These are phyloP conservation scores for Popillia japonica DNA, from an alignment of 1,140 invertebrate genomes.

Conservation along the genomic window DNA sequence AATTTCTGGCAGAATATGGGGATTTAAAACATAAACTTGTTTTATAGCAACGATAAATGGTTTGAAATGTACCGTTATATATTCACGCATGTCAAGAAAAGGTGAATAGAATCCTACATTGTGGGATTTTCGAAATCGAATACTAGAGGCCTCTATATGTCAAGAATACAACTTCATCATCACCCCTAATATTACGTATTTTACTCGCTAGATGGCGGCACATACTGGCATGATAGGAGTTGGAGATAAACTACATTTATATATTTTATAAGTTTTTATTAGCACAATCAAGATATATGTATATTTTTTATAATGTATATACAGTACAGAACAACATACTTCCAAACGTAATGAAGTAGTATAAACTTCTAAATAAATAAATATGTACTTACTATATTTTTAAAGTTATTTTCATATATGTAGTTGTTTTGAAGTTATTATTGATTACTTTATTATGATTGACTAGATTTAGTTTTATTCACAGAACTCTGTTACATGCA, in stretches of 20 bases:
- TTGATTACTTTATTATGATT: not conserved
- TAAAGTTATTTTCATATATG: not conserved
- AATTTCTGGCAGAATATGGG: too few species aligned
- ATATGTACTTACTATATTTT: not conserved
- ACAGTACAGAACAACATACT: constrained; percentile 21
- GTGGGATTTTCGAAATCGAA: too few species aligned
- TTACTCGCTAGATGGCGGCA: too few species aligned
- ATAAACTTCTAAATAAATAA: not conserved
- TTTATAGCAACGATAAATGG: too few species aligned
- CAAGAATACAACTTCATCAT: too few species aligned
- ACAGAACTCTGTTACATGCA: not conserved
- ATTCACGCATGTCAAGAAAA: too few species aligned
- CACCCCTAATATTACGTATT: too few species aligned
- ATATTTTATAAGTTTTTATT: constrained; percentile 29
- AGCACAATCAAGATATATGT: constrained; percentile 32
- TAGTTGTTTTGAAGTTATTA: not conserved
- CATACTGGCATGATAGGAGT: too few species aligned
- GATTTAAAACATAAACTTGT: too few species aligned
- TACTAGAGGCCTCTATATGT: too few species aligned
- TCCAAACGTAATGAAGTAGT: not conserved
- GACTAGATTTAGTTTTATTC: not conserved
- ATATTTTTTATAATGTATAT: constrained; percentile 21
- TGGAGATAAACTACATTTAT: not conserved
- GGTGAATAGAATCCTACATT: too few species aligned
- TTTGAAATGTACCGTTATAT: too few species aligned